phyloP scores from a whole-genome alignment of 2,113 vertebrate species.

The Mungos mungo region DNA sequence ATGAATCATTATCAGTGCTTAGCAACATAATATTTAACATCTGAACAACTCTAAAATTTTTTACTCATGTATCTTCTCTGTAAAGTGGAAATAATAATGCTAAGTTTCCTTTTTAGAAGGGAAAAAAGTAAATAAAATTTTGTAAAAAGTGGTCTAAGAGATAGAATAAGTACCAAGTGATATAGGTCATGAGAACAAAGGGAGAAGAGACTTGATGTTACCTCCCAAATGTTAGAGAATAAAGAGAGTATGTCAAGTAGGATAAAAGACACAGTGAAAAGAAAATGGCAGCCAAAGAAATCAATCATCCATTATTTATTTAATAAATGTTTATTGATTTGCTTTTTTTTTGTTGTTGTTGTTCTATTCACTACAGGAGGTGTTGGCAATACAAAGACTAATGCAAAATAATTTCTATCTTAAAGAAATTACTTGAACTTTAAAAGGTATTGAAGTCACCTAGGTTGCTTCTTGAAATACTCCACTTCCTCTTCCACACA shows the following conservation, averaged over 20 bases:
- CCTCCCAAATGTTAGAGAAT: not conserved
- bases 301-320: not conserved
- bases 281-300: not conserved
- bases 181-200: not conserved
- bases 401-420: not conserved
- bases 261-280: not conserved
- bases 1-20: not conserved
- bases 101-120: not conserved
- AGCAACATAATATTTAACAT: not conserved
- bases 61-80: not conserved
- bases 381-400: not conserved
- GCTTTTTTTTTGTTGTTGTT: not conserved
- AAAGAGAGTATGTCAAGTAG: not conserved
- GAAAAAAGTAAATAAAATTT: not conserved
- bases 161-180: not conserved
- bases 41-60: not conserved
- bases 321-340: not conserved
- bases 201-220: not conserved
- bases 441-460: not conserved
- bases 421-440: not conserved
- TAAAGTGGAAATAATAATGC: not conserved
- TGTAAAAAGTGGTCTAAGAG: not conserved
- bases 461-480: not conserved
- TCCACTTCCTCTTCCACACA: not conserved
- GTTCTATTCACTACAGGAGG: not conserved